These are phyloP conservation scores for Nannospalax galili DNA, from an alignment of 2,113 vertebrate species.

Conservation along the genomic window DNA sequence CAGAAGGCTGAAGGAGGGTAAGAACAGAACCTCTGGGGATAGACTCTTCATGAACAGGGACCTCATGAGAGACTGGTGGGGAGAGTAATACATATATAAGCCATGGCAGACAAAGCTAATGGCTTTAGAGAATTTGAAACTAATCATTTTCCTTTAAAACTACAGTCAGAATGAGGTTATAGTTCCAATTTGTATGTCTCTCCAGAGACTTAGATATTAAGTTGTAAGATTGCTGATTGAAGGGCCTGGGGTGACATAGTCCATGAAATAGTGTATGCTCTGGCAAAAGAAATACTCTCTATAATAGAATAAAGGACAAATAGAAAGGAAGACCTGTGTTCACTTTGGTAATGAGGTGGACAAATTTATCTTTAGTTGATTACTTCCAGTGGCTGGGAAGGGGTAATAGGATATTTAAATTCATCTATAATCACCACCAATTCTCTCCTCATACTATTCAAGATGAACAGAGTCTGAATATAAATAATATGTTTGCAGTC, in stretches of 20 bases:
- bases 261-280: neutral
- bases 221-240: neutral
- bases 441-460: neutral
- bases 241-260: neutral
- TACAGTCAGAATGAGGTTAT: neutral
- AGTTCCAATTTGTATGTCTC: neutral
- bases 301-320: neutral
- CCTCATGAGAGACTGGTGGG: neutral
- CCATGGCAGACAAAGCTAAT: neutral
- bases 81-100: neutral
- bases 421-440: neutral
- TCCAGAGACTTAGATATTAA: neutral
- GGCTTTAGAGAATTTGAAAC: neutral
- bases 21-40: neutral
- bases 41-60: neutral
- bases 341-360: neutral
- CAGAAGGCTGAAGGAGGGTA: neutral
- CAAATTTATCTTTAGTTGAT: neutral
- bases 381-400: neutral
- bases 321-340: neutral
- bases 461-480: neutral
- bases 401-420: neutral
- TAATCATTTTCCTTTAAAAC: neutral
- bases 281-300: neutral
- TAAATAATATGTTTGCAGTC: neutral